Evolutionary conservation across 2,113 vertebrate genomes (phyloP).

Genomic region (Heterotilapia buettikoferi): DNA sequence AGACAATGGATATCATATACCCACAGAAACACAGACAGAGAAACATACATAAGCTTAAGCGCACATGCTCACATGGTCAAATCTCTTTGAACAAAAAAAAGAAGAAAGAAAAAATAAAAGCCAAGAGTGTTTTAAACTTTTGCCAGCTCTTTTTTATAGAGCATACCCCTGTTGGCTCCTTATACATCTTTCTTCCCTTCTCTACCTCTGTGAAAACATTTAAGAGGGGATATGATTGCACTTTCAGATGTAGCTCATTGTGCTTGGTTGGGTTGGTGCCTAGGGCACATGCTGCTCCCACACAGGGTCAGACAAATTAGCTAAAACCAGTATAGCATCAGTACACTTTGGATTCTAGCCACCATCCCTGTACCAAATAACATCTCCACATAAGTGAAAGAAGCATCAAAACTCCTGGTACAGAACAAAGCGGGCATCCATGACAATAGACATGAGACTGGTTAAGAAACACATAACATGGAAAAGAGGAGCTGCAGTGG

Average conservation of each 20-base stretch:
- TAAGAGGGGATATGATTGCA: conserved; percentile 5
- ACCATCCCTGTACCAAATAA: not conserved
- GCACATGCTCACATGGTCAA: not conserved
- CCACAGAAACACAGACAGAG: not conserved
- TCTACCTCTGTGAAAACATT: not conserved
- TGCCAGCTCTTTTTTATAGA: not conserved
- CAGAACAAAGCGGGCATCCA: not conserved
- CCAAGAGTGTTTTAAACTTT: not conserved
- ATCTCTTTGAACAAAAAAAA: not conserved
- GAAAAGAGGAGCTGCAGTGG: not conserved
- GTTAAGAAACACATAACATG: not conserved
- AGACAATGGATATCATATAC: not conserved
- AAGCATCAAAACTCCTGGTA: not conserved
- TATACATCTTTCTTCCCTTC: not conserved
- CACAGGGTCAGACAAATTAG: not conserved
- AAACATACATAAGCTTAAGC: not conserved
- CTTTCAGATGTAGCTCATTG: not conserved
- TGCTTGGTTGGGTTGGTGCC: conserved; percentile 3
- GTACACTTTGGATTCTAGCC: not conserved
- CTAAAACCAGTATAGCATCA: not conserved
- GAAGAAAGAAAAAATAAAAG: not conserved
- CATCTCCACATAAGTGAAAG: not conserved
- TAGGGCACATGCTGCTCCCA: not conserved
- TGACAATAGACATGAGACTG: not conserved
- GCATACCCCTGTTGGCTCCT: not conserved